phyloP scores from a whole-genome alignment of 2,797 vertebrate genomes.

The Podarcis lilfordi region DNA sequence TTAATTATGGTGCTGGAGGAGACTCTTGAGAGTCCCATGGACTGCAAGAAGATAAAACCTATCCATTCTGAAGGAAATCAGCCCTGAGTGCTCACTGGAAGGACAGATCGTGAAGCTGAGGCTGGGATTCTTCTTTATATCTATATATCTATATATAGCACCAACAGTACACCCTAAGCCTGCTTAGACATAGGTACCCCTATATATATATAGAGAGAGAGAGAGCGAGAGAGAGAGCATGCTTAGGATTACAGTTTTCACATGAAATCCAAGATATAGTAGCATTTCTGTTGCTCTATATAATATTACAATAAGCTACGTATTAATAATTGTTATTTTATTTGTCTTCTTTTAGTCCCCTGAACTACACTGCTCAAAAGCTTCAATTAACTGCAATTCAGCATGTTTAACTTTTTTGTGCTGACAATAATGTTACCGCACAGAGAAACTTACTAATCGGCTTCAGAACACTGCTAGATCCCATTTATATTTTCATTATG shows the following conservation, averaged over 20 bases:
- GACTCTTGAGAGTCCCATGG: too few relatives aligned
- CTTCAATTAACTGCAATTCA: conserved; percentile 20
- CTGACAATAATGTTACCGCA: conserved; percentile 35
- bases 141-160: too few relatives aligned
- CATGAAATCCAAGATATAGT: not conserved
- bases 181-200: not conserved
- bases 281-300: not conserved
- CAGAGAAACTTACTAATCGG: not conserved
- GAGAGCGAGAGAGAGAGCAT: too few relatives aligned
- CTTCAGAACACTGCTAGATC: not conserved
- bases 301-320: not conserved
- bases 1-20: too few relatives aligned
- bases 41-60: too few relatives aligned
- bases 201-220: not conserved
- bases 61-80: too few relatives aligned
- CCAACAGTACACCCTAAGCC: not conserved
- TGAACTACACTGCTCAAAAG: not conserved
- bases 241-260: not conserved
- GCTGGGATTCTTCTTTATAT: too few relatives aligned
- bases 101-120: too few relatives aligned
- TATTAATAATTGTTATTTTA: conserved; percentile 23
- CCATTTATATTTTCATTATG: conserved; percentile 28
- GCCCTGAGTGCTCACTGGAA: too few relatives aligned
- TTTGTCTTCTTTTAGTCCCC: not conserved
- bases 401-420: conserved; percentile 9